A percentile compares a stretch with the other conserved stretches of the same genome.
Evolutionary conservation across 2,888 invertebrate genomes (phyloP).

Genomic region (Eucera pruinosa): DNA sequence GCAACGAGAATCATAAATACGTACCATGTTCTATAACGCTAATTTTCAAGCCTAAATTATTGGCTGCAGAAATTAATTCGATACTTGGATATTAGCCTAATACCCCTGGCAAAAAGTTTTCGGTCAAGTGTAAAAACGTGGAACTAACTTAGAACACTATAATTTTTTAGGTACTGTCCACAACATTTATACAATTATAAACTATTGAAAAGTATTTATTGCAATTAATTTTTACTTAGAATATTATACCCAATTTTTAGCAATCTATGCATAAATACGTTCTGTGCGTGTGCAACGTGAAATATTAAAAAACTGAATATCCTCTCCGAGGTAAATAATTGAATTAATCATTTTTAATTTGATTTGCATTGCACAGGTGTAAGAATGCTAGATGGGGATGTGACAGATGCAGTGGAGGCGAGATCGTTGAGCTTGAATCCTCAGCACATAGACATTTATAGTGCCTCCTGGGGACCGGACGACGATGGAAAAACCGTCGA

Average conservation of each 20-base stretch:
- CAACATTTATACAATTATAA: too few species aligned
- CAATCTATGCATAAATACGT: neutral
- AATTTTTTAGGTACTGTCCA: too few species aligned
- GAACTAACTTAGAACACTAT: too few species aligned
- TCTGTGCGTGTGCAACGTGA: neutral
- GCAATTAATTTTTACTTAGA: neutral
- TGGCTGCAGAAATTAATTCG: neutral
- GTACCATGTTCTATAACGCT: neutral
- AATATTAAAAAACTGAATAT: neutral
- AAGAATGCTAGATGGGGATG: constrained; percentile 99
- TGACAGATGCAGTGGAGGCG: constrained; percentile 99
- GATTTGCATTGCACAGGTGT: constrained; percentile 88
- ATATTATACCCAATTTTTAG: neutral
- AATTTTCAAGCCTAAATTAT: constrained; percentile 2
- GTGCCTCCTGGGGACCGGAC: constrained; percentile 99
- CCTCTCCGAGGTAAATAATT: neutral
- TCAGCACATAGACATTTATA: constrained; percentile 99
- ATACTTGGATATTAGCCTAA: too few species aligned
- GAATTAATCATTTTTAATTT: constrained; percentile 4
- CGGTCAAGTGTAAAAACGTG: too few species aligned
- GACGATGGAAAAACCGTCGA: constrained; percentile 99
- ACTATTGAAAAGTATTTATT: too few species aligned
- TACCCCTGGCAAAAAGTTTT: too few species aligned
- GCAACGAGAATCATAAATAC: neutral
- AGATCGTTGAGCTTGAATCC: constrained; percentile 96